Evolutionary conservation across 2,113 vertebrate genomes (phyloP), one percentile per base, ranked within the genome.

Genomic region (Pimephales promelas): DNA sequence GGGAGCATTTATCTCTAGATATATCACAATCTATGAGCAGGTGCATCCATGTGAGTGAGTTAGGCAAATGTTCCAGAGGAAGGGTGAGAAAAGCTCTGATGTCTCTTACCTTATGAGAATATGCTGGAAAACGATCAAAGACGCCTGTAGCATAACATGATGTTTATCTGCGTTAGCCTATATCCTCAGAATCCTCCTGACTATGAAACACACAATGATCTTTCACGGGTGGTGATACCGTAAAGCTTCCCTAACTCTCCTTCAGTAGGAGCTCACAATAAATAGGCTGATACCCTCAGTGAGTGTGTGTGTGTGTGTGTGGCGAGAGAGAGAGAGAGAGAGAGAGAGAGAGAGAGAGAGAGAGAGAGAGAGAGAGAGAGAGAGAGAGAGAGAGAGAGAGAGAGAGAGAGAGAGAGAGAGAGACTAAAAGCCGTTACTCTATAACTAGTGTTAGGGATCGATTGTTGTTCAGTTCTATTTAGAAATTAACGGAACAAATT

Each of bases 31-130:
- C 22, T 14, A 13, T 71, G 31, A 16, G 56, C 47, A 70, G 61
- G 3, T 72, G 36, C 26, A 52, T 9, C 61, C 47, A 22, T 75
- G 11, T 5, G 9, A 76, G 73, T 28, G 16, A 54, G 11, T 31
- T 28, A 40, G 3, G 14, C 5, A 70, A 24, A 57, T 40, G 1
- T 78, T 61, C 73, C 8, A 34, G 11, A 14, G 22, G 10, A 76
- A 76, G 47, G 26, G 0, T 74, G 54, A 45, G 24, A 64, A 16
- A 22, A 45, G 43, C 9, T 11, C 10, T 43, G 49, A 61, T 71
- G 75, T 66, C 43, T 49, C 87, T 83, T 88, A 88, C 87, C 84
- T 85, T 57, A 47, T 72, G 70, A 84, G 47, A 34, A 81, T 68
- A 72, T 61, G 81, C 56, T 52, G 71, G 71, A 71, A 78, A 81